A percentile compares a stretch with the other conserved stretches of the same genome.
Conservation (phyloP, 2,113 vertebrate species). For the Panthera leo region DNA sequence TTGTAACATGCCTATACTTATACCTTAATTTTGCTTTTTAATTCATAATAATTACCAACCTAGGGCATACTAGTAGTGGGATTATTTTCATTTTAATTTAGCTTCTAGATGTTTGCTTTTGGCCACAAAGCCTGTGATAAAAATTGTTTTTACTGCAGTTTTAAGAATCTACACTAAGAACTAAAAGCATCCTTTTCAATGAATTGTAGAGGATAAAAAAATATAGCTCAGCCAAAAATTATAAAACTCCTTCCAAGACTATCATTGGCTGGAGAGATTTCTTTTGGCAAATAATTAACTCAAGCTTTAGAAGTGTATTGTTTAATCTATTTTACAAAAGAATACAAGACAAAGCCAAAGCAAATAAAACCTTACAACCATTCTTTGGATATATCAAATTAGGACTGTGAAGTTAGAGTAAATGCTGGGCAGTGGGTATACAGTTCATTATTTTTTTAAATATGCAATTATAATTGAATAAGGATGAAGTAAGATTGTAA, state of each 20-base stretch:
- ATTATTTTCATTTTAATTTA: constrained; percentile 41
- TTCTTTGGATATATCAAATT: constrained; percentile 42
- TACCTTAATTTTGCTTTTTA: neutral
- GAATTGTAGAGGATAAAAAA: neutral
- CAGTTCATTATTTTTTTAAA: constrained; percentile 37
- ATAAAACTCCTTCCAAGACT: constrained; percentile 45
- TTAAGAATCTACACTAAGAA: neutral
- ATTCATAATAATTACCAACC: neutral
- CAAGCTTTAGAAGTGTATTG: neutral
- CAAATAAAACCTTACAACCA: constrained; percentile 47
- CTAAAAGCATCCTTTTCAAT: neutral
- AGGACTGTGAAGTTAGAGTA: constrained; percentile 24
- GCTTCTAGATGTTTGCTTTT: neutral
- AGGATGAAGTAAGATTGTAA: constrained; percentile 31
- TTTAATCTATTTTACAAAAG: constrained; percentile 60
- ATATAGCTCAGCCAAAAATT: neutral
- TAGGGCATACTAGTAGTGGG: neutral
- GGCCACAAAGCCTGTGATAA: neutral
- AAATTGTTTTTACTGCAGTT: neutral
- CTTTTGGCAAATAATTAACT: constrained; percentile 55
- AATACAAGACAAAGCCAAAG: constrained; percentile 52
- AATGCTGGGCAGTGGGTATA: neutral
- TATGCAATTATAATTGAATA: constrained; percentile 63
- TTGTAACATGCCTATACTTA: neutral
- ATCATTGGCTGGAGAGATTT: neutral